Evolutionary conservation across 2,113 vertebrate species (phyloP).

Genomic region (Hemiprocne comata): DNA sequence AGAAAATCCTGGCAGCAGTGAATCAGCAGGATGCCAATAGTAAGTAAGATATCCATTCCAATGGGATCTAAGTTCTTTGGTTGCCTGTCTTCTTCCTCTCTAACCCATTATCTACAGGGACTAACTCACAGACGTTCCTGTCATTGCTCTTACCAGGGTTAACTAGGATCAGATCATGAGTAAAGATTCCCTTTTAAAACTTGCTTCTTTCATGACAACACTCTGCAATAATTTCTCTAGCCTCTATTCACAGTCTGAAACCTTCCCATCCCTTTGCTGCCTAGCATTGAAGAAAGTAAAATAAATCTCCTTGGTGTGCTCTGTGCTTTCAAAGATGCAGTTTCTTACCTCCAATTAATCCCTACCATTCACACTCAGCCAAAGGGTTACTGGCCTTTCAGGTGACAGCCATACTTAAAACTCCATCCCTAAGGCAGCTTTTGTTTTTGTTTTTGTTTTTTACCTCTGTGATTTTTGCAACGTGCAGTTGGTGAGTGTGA

Average conservation of each 20-base stretch:
- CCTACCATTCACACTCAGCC: neutral
- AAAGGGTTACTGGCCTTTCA: neutral
- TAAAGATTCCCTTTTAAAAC: constrained; percentile 18
- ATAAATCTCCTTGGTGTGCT: constrained; percentile 20
- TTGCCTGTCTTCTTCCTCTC: neutral
- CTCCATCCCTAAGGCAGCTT: neutral
- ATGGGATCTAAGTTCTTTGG: neutral
- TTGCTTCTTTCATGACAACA: neutral
- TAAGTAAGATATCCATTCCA: neutral
- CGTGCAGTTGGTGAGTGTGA: neutral
- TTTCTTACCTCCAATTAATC: neutral
- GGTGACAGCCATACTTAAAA: neutral
- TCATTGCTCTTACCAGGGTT: neutral
- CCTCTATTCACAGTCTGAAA: neutral
- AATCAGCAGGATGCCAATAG: neutral
- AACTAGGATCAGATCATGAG: constrained; percentile 23
- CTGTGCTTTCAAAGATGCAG: neutral
- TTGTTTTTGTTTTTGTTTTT: neutral
- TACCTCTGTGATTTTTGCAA: neutral
- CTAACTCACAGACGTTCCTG: neutral
- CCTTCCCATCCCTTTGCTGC: neutral
- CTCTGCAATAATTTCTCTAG: constrained; percentile 10
- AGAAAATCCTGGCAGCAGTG: neutral
- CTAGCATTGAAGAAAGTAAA: neutral
- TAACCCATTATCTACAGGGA: neutral